phyloP scores from a whole-genome alignment of 2,797 vertebrate species.

The Parambassis ranga region DNA sequence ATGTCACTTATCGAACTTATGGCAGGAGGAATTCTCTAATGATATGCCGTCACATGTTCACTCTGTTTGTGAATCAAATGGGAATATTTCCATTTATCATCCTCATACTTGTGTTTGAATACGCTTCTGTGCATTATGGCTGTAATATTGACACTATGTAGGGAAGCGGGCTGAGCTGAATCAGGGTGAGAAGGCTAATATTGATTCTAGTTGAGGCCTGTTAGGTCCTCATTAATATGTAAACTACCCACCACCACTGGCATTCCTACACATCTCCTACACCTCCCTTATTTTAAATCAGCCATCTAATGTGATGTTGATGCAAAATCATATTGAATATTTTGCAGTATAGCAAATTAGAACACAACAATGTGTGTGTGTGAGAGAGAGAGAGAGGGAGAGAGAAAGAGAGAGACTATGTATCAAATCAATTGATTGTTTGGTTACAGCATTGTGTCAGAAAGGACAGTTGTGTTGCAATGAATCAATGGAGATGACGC shows the following conservation, averaged over 20 bases:
- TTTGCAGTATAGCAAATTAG: constrained; percentile 24
- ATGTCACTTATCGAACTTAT: constrained; percentile 1
- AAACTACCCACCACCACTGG: constrained; percentile 7
- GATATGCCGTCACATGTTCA: constrained; percentile 14
- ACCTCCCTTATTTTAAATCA: background rate
- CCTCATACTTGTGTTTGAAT: constrained; percentile 2
- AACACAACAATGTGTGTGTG: constrained; percentile 5
- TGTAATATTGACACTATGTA: constrained; percentile 23
- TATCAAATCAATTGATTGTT: constrained; percentile 55
- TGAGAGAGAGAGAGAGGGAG: background rate
- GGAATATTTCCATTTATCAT: constrained; percentile 8
- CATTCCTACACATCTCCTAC: constrained; percentile 2
- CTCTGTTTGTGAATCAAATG: constrained; percentile 22
- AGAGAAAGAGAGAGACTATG: background rate
- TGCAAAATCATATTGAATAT: constrained; percentile 2
- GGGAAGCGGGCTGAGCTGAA: constrained; percentile 1
- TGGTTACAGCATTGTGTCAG: constrained; percentile 33
- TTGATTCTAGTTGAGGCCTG: constrained; percentile 32
- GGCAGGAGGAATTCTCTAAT: background rate
- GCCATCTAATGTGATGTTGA: constrained; percentile 17
- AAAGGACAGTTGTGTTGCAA: constrained; percentile 18
- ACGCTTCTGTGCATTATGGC: constrained; percentile 20
- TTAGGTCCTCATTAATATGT: constrained; percentile 29
- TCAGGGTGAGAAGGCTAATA: constrained; percentile 31
- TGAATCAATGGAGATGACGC: constrained; percentile 20